Evolutionary conservation across 2,113 vertebrate genomes (phyloP), one percentile per base, ranked within the genome.

Genomic region (Bubo scandiacus): DNA sequence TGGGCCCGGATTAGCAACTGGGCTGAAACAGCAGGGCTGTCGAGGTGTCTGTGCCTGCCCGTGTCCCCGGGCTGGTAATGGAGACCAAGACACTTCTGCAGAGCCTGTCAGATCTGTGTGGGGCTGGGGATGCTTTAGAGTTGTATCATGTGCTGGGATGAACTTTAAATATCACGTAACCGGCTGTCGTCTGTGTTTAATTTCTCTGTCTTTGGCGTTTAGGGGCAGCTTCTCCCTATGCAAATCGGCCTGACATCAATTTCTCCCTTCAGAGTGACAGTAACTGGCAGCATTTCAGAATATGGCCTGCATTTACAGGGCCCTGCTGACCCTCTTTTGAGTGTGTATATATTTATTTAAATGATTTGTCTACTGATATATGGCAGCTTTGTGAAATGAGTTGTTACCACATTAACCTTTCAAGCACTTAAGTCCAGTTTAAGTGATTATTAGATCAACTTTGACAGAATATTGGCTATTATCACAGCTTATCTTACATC

Each of bases 381-480:
- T 82, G 45, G 58, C 71, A 80, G 66, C n/a, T 77, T 4, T 2
- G 34, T 85, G 68, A 94, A 80, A 90, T 62, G 78, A 85, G 55
- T 59, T 86, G 55, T 82, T 86, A 79, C 51, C 29, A 42, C 55
- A 82, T 92, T 95, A 95, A 96, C 89, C 91, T 97, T 91, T 82
- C 4, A 3, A 94, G 77, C 70, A 89, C 67, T 94, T 67, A 75
- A 75, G 78, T 71, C 73, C 54, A 68, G 63, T 77, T 91, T 91
- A 85, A 94, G 89, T 70, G 74, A 92, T 90, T 90, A 73, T 87
- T 90, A 92, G 81, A 95, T 90, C 81, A 88, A 32, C 32, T 87
- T 90, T 95, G 94, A 91, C 95, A 96, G 91, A 34, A 77, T 88
- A 77, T 77, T 95, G 95, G 94, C 92, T 42, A 20, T 94, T 91